These are phyloP conservation scores for Corythaixoides concolor DNA, from an alignment of 2,113 vertebrate genomes.

Conservation along the genomic window DNA sequence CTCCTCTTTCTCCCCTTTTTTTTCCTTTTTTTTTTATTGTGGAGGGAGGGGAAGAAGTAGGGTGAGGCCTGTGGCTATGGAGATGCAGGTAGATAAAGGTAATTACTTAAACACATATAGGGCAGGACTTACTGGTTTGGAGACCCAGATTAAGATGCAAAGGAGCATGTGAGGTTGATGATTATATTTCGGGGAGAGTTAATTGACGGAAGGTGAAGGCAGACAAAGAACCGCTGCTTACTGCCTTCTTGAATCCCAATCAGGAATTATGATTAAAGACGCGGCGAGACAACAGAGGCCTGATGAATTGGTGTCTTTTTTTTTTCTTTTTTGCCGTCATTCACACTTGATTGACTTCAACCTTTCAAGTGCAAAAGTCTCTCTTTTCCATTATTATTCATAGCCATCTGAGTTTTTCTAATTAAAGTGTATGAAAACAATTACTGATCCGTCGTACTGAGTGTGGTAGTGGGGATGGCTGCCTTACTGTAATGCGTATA, in stretches of 20 bases:
- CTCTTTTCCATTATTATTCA: constrained; percentile 88
- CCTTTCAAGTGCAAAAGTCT: constrained; percentile 88
- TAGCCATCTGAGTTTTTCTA: constrained; percentile 88
- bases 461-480: constrained; percentile 77
- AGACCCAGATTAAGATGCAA: constrained; percentile 86
- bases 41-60: background rate
- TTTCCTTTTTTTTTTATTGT: background rate
- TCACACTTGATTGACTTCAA: constrained; percentile 93
- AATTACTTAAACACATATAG: constrained; percentile 75
- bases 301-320: constrained; percentile 87
- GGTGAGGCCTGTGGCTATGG: constrained; percentile 13
- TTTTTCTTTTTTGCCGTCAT: constrained; percentile 84
- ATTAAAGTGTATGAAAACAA: constrained; percentile 90
- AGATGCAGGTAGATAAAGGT: constrained; percentile 73
- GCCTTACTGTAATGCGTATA: constrained; percentile 73
- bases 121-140: constrained; percentile 72
- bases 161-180: constrained; percentile 83
- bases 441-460: constrained; percentile 82
- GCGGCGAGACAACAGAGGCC: constrained; percentile 85
- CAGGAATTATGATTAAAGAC: constrained; percentile 92
- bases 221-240: constrained; percentile 82
- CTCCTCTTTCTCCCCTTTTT: accelerated
- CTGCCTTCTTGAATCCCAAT: constrained; percentile 89
- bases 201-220: constrained; percentile 90
- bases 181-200: constrained; percentile 88